A percentile compares a stretch with the other conserved stretches of the same genome.
Conservation (phyloP, 2,888 invertebrate genomes). For the Scaptomyza tumidula region DNA sequence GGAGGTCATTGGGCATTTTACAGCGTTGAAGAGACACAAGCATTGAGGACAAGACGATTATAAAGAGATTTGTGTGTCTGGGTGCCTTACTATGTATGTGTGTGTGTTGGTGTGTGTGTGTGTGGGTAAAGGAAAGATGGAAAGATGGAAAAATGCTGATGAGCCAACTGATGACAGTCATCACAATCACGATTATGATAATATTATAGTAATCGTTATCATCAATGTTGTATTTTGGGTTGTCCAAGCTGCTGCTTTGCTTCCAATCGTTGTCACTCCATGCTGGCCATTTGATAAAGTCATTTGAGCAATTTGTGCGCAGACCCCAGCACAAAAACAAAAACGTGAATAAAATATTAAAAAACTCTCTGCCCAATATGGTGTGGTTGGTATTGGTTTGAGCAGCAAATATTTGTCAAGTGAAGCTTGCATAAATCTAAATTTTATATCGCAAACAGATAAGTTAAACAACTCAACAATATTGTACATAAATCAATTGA, state of each 20-base stretch:
- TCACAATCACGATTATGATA: conserved; percentile 75
- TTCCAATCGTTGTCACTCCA: conserved; percentile 23
- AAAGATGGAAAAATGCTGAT: conserved; percentile 44
- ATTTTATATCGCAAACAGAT: neutral
- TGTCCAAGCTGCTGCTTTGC: neutral
- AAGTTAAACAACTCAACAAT: neutral
- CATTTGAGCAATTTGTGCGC: conserved; percentile 27
- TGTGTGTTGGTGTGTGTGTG: conserved; percentile 2
- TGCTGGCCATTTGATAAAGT: conserved; percentile 11
- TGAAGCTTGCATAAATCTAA: neutral
- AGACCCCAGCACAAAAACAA: neutral
- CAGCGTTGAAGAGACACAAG: conserved; percentile 10
- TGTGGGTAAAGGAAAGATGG: neutral
- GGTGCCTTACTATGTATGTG: neutral
- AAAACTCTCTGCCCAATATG: neutral
- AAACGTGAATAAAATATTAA: conserved; percentile 15
- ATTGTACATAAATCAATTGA: too few relatives aligned
- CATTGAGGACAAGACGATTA: conserved; percentile 54
- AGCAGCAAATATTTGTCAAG: neutral
- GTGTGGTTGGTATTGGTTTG: neutral
- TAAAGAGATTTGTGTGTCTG: conserved; percentile 72
- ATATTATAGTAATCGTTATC: conserved; percentile 65
- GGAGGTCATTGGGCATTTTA: conserved; percentile 41
- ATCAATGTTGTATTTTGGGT: conserved; percentile 35
- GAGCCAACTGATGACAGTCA: conserved; percentile 72